phyloP scores from a whole-genome alignment of 2,797 vertebrate genomes.

The Hydrophis major region DNA sequence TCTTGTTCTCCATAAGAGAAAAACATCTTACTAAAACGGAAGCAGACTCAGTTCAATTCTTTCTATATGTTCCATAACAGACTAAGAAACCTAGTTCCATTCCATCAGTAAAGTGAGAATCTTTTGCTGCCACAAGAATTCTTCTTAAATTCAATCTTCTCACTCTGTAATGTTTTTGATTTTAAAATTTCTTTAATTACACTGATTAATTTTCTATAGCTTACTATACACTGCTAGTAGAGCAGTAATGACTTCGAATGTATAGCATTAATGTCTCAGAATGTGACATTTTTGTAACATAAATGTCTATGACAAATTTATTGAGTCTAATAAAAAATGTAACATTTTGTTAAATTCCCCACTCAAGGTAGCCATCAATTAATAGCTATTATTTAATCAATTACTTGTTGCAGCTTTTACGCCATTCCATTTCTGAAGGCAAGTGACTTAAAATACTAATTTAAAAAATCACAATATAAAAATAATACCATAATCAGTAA shows the following conservation, averaged over 20 bases:
- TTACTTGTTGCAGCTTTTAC: not conserved
- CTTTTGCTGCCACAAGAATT: not conserved
- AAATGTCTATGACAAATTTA: not conserved
- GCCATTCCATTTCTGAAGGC: not conserved
- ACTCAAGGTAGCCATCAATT: not conserved
- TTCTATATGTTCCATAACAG: not conserved
- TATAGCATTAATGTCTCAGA: not conserved
- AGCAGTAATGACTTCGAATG: not conserved
- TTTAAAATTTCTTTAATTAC: not conserved
- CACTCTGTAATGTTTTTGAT: not conserved
- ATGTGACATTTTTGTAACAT: not conserved
- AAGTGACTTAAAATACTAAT: not conserved
- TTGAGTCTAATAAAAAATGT: not conserved
- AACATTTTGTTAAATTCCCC: not conserved
- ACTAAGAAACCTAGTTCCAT: not conserved
- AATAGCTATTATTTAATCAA: not conserved
- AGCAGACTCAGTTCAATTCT: not conserved
- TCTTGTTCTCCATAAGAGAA: not conserved
- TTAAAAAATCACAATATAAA: not conserved
- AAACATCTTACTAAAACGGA: not conserved
- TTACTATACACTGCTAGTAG: not conserved
- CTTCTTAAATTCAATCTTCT: not conserved
- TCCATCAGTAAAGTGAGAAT: not conserved
- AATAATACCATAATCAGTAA: not conserved
- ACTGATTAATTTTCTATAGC: not conserved